phyloP scores from a whole-genome alignment of 2,113 vertebrate genomes.

The Callocephalon fimbriatum region DNA sequence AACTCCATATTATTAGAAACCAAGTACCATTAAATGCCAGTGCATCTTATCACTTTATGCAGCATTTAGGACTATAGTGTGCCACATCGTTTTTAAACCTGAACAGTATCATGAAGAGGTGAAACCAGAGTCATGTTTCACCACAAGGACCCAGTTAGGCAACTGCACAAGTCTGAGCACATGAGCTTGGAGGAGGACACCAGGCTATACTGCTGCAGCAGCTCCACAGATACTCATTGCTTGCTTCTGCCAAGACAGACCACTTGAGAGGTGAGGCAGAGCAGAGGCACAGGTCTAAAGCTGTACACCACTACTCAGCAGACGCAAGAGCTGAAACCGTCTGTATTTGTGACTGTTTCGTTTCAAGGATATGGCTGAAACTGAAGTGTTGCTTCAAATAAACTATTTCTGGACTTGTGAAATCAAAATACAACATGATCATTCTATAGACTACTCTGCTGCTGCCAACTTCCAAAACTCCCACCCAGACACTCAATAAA shows the following conservation, averaged over 20 bases:
- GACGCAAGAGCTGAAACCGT: not conserved
- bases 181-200: not conserved
- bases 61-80: accelerated
- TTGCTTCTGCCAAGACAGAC: accelerated
- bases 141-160: accelerated
- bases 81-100: accelerated
- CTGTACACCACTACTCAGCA: accelerated
- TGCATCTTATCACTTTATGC: accelerated
- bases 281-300: accelerated
- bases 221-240: accelerated
- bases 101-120: accelerated
- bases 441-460: not conserved
- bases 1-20: not conserved
- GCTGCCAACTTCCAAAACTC: not conserved
- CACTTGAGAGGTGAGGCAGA: not conserved
- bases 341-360: accelerated
- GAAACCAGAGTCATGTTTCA: not conserved
- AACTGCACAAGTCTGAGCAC: accelerated
- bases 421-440: accelerated
- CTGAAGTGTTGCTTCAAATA: not conserved
- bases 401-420: no score
- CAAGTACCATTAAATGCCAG: not conserved
- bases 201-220: not conserved
- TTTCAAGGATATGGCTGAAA: accelerated
- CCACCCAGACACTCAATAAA: accelerated